phyloP scores from a whole-genome alignment of 2,797 vertebrate species.

The Myioborus melanocephalus region DNA sequence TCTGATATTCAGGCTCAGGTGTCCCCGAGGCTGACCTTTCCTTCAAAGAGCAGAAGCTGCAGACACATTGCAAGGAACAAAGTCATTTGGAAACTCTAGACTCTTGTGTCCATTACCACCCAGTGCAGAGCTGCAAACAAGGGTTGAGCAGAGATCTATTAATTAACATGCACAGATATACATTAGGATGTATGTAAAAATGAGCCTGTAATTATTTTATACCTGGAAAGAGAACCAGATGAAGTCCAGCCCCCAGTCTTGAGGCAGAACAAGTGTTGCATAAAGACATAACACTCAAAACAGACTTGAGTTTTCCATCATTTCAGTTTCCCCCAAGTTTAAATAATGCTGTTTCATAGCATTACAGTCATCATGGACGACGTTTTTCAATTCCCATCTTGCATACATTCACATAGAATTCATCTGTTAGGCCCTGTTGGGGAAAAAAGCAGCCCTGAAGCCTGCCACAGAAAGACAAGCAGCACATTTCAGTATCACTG shows the following conservation, averaged over 20 bases:
- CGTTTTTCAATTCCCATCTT: background rate
- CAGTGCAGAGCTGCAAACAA: background rate
- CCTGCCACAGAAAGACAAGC: background rate
- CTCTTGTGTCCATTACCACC: background rate
- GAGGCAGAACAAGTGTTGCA: background rate
- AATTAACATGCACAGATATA: background rate
- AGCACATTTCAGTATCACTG: background rate
- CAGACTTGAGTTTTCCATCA: background rate
- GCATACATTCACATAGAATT: rapidly evolving
- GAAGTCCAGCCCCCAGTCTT: background rate
- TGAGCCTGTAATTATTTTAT: background rate
- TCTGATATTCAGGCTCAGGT: conserved; percentile 51
- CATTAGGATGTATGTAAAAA: background rate
- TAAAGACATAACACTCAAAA: background rate
- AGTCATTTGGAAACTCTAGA: background rate
- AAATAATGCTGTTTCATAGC: background rate
- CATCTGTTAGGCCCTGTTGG: background rate
- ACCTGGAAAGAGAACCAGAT: background rate
- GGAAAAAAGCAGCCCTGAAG: background rate
- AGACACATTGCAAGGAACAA: background rate
- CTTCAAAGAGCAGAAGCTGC: background rate
- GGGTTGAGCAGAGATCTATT: background rate
- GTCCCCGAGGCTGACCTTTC: background rate
- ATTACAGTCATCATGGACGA: rapidly evolving
- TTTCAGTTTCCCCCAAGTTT: background rate